phyloP scores from a whole-genome alignment of 2,797 vertebrate genomes.

The Peromyscus nudipes region DNA sequence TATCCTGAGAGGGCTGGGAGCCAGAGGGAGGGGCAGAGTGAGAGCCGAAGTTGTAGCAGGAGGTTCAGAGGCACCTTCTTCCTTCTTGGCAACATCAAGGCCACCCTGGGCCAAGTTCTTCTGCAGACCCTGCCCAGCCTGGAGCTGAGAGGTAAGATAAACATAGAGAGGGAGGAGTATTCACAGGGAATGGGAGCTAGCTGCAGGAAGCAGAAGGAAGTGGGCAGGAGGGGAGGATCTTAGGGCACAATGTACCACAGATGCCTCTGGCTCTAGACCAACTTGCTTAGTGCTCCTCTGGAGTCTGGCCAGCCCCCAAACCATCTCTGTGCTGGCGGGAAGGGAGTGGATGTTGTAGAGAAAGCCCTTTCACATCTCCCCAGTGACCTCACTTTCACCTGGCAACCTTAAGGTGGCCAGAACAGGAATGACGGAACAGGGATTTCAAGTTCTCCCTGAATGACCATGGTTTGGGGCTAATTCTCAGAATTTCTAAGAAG shows the following conservation, averaged over 20 bases:
- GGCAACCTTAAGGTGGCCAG: not conserved
- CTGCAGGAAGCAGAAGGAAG: conserved; percentile 3
- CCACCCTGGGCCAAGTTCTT: not conserved
- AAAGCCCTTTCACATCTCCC: conserved; percentile 36
- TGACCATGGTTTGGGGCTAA: not conserved
- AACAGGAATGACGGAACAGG: not conserved
- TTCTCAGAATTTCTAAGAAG: conserved; percentile 55
- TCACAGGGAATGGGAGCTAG: not conserved
- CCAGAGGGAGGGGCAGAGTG: not conserved
- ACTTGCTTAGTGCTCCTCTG: conserved; percentile 31
- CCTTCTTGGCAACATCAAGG: not conserved
- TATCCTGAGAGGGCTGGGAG: not conserved
- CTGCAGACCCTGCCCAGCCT: not conserved
- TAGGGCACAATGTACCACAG: not conserved
- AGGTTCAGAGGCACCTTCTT: not conserved
- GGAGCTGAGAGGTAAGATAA: not conserved
- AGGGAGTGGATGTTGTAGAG: conserved; percentile 30
- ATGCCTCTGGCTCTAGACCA: conserved; percentile 26
- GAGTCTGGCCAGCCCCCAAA: not conserved
- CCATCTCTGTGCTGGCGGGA: not conserved
- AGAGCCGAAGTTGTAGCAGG: not conserved
- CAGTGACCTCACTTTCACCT: conserved; percentile 15
- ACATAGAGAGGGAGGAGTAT: not conserved
- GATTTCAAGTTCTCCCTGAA: conserved; percentile 33
- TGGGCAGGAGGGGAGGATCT: not conserved